These are phyloP conservation scores for Caretta caretta DNA, from an alignment of 2,113 vertebrate genomes.

Conservation along the genomic window DNA sequence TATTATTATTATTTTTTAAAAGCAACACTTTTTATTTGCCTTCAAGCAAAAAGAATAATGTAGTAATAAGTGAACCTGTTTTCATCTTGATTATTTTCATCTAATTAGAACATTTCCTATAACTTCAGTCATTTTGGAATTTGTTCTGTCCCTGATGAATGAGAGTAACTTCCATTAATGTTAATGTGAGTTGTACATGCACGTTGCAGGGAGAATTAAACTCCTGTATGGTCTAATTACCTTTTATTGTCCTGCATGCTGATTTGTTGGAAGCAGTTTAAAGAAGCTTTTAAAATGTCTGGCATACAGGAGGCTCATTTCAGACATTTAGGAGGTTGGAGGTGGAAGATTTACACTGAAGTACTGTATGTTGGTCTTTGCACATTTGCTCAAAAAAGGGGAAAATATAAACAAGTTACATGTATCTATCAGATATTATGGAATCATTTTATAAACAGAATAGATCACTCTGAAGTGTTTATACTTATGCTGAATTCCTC, in stretches of 20 bases:
- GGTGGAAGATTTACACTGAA: neutral
- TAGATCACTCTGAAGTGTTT: conserved; percentile 47
- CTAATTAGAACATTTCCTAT: neutral
- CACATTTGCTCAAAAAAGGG: neutral
- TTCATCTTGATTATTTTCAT: neutral
- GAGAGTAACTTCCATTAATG: neutral
- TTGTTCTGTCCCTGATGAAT: neutral
- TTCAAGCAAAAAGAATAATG: neutral
- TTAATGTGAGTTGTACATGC: neutral
- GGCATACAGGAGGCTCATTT: conserved; percentile 1
- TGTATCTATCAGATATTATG: conserved; percentile 13
- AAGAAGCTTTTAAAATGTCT: neutral
- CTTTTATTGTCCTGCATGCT: neutral
- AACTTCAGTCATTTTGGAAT: neutral
- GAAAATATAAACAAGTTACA: conserved; percentile 9
- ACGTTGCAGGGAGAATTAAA: neutral
- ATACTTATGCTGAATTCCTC: conserved; percentile 60
- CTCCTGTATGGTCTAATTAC: neutral
- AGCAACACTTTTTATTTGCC: neutral
- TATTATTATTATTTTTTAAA: neutral
- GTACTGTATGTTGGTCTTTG: neutral
- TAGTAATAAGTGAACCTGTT: neutral
- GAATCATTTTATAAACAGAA: conserved; percentile 52
- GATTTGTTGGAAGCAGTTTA: neutral
- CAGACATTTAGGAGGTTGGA: neutral